Percentiles rank a stretch among this genome's conserved stretches.
phyloP scores from a whole-genome alignment of 2,888 invertebrate species.

The Pachymerium ferrugineum region DNA sequence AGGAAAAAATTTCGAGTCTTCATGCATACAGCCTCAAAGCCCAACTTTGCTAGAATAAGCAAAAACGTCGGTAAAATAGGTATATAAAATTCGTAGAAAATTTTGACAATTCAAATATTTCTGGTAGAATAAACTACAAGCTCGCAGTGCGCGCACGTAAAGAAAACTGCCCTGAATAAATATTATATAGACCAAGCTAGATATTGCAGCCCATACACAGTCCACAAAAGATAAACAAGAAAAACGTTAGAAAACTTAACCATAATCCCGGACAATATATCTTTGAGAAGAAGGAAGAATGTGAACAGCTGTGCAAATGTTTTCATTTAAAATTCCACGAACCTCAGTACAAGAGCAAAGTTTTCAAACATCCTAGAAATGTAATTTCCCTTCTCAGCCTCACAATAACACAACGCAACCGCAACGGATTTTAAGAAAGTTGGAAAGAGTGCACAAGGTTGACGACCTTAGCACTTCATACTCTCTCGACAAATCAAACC shows the following conservation, averaged over 20 bases:
- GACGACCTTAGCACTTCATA: not conserved
- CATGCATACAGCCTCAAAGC: not conserved
- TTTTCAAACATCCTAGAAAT: constrained; percentile 23
- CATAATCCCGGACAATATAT: not conserved
- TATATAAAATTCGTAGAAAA: constrained; percentile 17
- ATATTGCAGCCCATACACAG: constrained; percentile 11
- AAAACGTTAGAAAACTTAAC: constrained; percentile 27
- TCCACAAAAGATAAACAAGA: constrained; percentile 25
- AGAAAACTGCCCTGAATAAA: constrained; percentile 23
- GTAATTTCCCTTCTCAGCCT: constrained; percentile 14
- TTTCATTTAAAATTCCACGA: constrained; percentile 24
- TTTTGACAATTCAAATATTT: constrained; percentile 19
- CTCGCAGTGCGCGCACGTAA: not conserved
- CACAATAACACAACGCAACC: constrained; percentile 17
- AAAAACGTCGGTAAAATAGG: not conserved
- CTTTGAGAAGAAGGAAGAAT: not conserved
- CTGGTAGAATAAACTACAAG: not conserved
- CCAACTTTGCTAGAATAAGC: constrained; percentile 6
- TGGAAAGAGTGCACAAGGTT: not conserved
- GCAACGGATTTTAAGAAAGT: not conserved
- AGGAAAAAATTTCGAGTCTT: not conserved
- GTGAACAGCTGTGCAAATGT: constrained; percentile 25
- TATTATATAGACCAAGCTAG: constrained; percentile 21
- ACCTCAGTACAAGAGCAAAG: constrained; percentile 10
- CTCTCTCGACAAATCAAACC: not conserved